phyloP scores from a whole-genome alignment of 2,797 vertebrate species.

The Hephaestus fuliginosus region DNA sequence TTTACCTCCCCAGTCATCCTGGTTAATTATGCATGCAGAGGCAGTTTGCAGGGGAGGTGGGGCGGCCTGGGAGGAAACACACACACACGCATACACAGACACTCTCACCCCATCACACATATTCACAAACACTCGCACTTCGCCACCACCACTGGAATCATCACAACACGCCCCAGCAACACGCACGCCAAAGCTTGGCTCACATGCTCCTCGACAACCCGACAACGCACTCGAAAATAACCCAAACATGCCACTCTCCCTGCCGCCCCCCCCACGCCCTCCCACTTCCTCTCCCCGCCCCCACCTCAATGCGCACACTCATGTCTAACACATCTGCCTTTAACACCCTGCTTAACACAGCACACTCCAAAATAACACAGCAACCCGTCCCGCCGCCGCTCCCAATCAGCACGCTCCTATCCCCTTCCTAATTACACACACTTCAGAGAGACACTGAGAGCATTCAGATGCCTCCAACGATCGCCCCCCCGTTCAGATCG shows the following conservation, averaged over 20 bases:
- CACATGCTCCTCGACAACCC: conserved; percentile 60
- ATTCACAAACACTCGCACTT: conserved; percentile 56
- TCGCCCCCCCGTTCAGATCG: conserved; percentile 40
- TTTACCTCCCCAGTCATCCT: conserved; percentile 81
- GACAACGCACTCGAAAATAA: conserved; percentile 66
- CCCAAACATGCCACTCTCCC: conserved; percentile 47
- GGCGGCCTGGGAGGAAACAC: conserved; percentile 69
- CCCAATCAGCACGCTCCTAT: conserved; percentile 65
- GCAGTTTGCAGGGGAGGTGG: conserved; percentile 74
- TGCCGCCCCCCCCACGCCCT: neutral
- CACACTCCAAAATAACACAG: conserved; percentile 71
- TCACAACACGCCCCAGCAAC: conserved; percentile 49
- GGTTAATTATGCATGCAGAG: conserved; percentile 84
- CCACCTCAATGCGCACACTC: conserved; percentile 38
- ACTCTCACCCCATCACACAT: conserved; percentile 38
- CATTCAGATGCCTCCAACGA: conserved; percentile 50
- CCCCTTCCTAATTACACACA: conserved; percentile 70
- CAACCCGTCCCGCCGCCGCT: conserved; percentile 53
- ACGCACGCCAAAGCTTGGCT: conserved; percentile 48
- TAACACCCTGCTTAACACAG: conserved; percentile 74
- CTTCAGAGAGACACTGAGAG: conserved; percentile 52
- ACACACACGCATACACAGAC: conserved; percentile 29
- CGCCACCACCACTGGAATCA: conserved; percentile 52
- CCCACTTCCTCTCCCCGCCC: conserved; percentile 18
- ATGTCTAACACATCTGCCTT: conserved; percentile 68